These are phyloP conservation scores for Hycleus cichorii DNA, from an alignment of 1,140 invertebrate species.

Conservation along the genomic window DNA sequence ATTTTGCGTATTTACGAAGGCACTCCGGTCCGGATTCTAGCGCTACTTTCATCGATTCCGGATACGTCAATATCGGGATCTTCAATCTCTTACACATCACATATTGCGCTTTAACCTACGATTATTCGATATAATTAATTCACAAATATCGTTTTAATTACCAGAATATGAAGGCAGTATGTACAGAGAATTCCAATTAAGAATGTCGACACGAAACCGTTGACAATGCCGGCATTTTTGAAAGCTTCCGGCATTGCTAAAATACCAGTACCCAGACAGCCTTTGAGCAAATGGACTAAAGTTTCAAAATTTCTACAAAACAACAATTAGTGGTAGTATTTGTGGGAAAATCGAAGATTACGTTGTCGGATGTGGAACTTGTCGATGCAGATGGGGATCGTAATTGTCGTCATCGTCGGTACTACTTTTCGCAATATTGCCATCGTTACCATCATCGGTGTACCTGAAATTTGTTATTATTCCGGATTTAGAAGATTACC, in stretches of 20 bases:
- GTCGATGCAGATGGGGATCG: constrained; percentile 41
- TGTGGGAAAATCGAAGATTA: constrained; percentile 12
- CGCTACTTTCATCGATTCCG: constrained; percentile 56
- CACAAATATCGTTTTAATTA: constrained; percentile 36
- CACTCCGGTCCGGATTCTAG: constrained; percentile 50
- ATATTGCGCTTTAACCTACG: constrained; percentile 39
- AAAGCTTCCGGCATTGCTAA: constrained; percentile 69
- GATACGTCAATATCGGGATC: constrained; percentile 47
- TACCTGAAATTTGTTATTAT: no score
- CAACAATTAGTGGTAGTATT: not conserved
- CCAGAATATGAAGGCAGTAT: constrained; percentile 62
- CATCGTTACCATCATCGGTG: no score
- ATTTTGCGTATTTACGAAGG: constrained; percentile 48
- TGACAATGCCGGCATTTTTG: constrained; percentile 58
- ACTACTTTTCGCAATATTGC: not conserved
- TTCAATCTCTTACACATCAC: constrained; percentile 36
- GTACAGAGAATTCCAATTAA: constrained; percentile 59
- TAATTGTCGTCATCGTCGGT: constrained; percentile 35
- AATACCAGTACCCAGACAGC: constrained; percentile 67
- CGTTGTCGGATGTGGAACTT: constrained; percentile 40
- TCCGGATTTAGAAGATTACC: not conserved
- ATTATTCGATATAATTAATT: not conserved
- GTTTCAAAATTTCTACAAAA: constrained; percentile 53
- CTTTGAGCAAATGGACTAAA: constrained; percentile 58
- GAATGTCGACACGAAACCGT: constrained; percentile 51